A percentile compares a stretch with the other conserved stretches of the same genome.
These are phyloP conservation scores for Nephila pilipes DNA, from an alignment of 1,140 invertebrate genomes.

Conservation along the genomic window DNA sequence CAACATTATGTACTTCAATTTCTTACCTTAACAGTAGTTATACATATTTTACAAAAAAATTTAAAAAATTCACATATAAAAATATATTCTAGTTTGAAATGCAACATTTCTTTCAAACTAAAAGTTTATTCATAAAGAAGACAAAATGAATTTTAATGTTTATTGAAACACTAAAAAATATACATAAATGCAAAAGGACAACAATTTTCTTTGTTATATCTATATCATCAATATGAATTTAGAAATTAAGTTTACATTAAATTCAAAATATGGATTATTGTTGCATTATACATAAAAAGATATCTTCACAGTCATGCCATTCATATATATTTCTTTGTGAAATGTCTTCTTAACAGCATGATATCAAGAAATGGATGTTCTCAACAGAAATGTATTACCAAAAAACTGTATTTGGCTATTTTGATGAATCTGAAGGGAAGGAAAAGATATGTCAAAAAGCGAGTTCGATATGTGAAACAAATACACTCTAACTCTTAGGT, in stretches of 20 bases:
- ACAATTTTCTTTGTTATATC: neutral
- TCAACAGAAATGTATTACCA: neutral
- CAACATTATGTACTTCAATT: too few species aligned
- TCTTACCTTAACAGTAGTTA: too few species aligned
- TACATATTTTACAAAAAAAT: too few species aligned
- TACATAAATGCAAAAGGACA: slow-evolving; percentile 18
- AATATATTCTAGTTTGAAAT: too few species aligned
- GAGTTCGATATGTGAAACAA: too few species aligned
- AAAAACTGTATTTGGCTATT: neutral
- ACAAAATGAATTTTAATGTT: neutral
- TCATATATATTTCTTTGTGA: neutral
- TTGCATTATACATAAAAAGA: neutral
- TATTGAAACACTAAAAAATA: slow-evolving; percentile 32
- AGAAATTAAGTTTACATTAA: neutral
- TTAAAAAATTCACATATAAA: too few species aligned
- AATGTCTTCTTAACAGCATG: neutral
- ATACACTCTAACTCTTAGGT: too few species aligned
- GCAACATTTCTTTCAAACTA: too few species aligned
- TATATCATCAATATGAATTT: neutral
- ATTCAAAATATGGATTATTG: neutral
- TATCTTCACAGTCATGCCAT: neutral
- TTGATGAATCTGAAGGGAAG: neutral
- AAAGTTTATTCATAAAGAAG: too few species aligned
- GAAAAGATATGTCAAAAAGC: too few species aligned
- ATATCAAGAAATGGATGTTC: neutral